A percentile compares a stretch with the other conserved stretches of the same genome.
Conservation (phyloP, 2,888 invertebrate species). For the Protophormia terraenovae region DNA sequence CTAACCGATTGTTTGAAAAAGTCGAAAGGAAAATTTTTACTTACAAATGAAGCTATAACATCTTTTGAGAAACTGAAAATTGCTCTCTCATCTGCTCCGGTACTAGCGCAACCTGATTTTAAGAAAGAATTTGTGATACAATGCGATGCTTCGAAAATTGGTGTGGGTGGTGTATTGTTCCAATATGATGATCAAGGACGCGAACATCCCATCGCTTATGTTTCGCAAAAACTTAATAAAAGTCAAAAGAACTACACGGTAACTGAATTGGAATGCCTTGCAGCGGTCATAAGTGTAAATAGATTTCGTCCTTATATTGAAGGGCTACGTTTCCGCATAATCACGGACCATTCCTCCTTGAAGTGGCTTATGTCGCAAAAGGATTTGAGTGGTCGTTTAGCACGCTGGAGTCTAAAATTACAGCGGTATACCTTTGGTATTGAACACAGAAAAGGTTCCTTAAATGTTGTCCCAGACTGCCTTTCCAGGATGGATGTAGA, state of each 20-base stretch:
- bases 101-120: conserved; percentile 35
- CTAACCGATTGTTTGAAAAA: not conserved
- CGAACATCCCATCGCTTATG: conserved; percentile 42
- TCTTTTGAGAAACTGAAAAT: conserved; percentile 25
- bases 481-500: too few species aligned
- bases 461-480: too few species aligned
- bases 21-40: not conserved
- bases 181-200: conserved; percentile 13
- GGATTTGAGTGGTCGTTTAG: not conserved
- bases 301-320: too few species aligned
- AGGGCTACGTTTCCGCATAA: too few species aligned
- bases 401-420: too few species aligned
- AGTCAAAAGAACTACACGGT: too few species aligned
- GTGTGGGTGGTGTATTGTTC: conserved; percentile 49
- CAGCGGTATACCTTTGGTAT: not conserved
- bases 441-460: not conserved
- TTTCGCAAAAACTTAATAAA: not conserved
- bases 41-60: not conserved
- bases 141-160: conserved; percentile 47
- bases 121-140: conserved; percentile 59
- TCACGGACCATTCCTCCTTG: too few species aligned
- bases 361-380: too few species aligned
- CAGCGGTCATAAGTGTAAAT: too few species aligned
- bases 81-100: conserved; percentile 18
- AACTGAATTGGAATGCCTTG: too few species aligned